Evolutionary conservation across 2,888 invertebrate genomes (phyloP), one percentile per base, ranked within the genome.

Genomic region (Acheta domesticus): DNA sequence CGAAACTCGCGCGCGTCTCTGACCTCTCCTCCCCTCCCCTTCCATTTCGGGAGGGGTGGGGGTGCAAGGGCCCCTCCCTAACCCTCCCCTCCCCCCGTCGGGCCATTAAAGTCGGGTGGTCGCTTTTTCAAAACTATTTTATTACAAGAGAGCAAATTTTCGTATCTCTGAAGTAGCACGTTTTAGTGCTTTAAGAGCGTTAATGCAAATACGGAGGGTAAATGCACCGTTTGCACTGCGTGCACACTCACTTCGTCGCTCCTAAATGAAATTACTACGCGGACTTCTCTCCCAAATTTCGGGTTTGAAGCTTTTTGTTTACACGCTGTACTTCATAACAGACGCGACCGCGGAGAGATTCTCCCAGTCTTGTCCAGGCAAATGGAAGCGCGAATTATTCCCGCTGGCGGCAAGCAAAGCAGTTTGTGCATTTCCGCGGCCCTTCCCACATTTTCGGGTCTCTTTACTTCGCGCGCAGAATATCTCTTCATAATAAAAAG

Each of bases 81-180:
- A 1, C 8, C 36, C 36, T 36, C 36, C 8, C 36, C 36, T 36
- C 36, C 36, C 36, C 36, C n/a, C n/a, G n/a, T 36, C 36, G 8
- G 8, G 36, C 36, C 62, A 62, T 62, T 62, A 62, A 62, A 14
- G 62, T 62, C 62, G n/a, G n/a, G 16, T 19, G 62, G 14, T 5
- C 62, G 5, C 62, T 62, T 62, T 62, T 62, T 62, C 62, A 62
- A 62, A 62, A 62, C 62, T 62, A 62, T 62, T 62, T 62, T 62
- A 62, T n/a, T 14, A 62, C 62, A 62, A 62, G 62, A 62, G 62
- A 62, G 62, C 62, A 62, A 62, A 62, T 62, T 62, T 62, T 62
- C 62, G 62, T 62, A 62, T 62, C 62, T 62, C 62, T 62, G 62
- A 62, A 62, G 62, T 62, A 62, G 62, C 62, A 62, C 62, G 62